Evolutionary conservation across 2,113 vertebrate species (phyloP).

Genomic region (Aplodontia rufa): DNA sequence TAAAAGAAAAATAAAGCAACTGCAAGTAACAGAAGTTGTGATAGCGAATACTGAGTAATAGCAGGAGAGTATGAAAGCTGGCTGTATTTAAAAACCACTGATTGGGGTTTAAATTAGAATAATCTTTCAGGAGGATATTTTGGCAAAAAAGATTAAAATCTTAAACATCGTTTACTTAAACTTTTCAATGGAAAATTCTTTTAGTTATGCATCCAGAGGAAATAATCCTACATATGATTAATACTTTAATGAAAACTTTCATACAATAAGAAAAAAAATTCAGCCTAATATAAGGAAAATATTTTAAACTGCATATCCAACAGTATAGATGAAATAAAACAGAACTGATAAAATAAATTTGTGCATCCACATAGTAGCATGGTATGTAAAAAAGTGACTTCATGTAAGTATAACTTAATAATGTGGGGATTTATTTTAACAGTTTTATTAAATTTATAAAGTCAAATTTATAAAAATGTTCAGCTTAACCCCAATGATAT

Average conservation of each 20-base stretch:
- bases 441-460: slow-evolving; percentile 26
- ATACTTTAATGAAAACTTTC: neutral
- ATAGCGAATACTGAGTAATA: slow-evolving; percentile 14
- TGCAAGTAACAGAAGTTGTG: slow-evolving; percentile 47
- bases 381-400: neutral
- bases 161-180: neutral
- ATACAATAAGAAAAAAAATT: neutral
- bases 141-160: neutral
- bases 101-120: slow-evolving; percentile 39
- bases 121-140: slow-evolving; percentile 7
- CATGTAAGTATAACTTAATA: neutral
- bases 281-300: neutral
- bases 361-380: neutral
- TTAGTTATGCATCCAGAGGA: slow-evolving; percentile 19
- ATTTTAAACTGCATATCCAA: neutral
- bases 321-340: too few relatives aligned
- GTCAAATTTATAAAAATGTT: slow-evolving; percentile 10
- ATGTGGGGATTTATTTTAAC: neutral
- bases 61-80: neutral
- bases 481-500: neutral
- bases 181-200: neutral
- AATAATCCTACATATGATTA: neutral
- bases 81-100: neutral
- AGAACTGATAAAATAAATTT: slow-evolving; percentile 22
- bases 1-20: slow-evolving; percentile 54